A percentile compares a stretch with the other conserved stretches of the same genome.
phyloP scores from a whole-genome alignment of 2,113 vertebrate genomes.

The Nycticebus coucang region DNA sequence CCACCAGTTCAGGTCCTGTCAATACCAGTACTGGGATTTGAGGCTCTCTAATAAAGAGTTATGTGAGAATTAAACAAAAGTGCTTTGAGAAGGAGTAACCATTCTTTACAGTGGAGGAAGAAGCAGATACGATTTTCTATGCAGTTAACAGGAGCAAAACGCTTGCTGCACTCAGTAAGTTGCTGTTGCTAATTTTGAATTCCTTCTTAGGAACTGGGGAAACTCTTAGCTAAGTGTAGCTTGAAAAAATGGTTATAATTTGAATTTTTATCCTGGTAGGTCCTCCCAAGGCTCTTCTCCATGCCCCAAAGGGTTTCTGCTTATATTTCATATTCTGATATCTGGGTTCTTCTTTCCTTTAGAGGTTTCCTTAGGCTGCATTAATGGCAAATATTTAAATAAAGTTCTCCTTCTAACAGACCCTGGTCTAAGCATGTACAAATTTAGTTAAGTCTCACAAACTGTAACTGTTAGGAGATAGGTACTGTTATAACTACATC shows the following conservation, averaged over 20 bases:
- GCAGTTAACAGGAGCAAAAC: neutral
- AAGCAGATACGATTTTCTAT: neutral
- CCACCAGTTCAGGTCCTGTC: neutral
- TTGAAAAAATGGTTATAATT: slow-evolving; percentile 24
- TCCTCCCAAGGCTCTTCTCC: neutral
- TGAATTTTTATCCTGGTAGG: neutral
- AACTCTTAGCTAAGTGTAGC: neutral
- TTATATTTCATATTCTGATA: neutral
- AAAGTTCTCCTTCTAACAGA: neutral
- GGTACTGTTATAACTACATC: neutral
- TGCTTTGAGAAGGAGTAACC: neutral
- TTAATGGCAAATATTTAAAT: neutral
- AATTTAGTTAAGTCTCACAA: neutral
- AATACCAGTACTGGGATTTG: neutral
- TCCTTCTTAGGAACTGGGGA: neutral
- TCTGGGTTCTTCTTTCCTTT: slow-evolving; percentile 5
- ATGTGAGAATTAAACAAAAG: neutral
- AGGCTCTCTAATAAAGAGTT: neutral
- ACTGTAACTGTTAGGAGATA: neutral
- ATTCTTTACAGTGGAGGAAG: neutral
- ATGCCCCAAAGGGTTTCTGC: neutral
- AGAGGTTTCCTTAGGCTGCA: neutral
- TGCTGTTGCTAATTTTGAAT: neutral
- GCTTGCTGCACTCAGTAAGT: neutral
- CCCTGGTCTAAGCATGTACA: neutral